A percentile compares a stretch with the other conserved stretches of the same genome.
Evolutionary conservation across 1,140 invertebrate genomes (phyloP).

Genomic region (Episyrphus balteatus): DNA sequence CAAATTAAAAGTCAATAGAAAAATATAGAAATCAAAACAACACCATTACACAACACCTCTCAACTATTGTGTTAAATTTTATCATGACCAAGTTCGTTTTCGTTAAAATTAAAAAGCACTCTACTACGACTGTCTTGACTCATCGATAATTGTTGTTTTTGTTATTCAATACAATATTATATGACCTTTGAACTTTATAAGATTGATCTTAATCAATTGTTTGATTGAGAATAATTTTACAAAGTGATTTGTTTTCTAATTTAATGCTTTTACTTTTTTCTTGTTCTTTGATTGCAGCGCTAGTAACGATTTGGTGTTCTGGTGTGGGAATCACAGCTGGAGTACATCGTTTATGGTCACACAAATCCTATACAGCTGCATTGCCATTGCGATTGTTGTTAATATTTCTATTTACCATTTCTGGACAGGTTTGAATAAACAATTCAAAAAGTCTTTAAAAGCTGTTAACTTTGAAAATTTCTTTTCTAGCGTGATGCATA

Average conservation of each 20-base stretch:
- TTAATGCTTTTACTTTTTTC: constrained; percentile 5
- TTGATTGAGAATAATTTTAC: neutral
- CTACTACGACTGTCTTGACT: no score
- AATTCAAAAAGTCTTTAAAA: neutral
- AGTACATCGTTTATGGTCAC: constrained; percentile 73
- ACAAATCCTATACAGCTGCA: constrained; percentile 71
- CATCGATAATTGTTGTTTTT: no score
- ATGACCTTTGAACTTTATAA: no score
- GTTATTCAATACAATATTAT: no score
- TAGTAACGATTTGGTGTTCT: constrained; percentile 38
- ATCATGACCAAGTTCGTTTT: no score
- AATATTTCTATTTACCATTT: constrained; percentile 52
- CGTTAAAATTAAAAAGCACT: no score
- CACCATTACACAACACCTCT: no score
- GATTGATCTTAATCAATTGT: no score
- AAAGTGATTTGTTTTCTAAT: no score
- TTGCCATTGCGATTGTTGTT: constrained; percentile 60
- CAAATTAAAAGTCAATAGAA: no score
- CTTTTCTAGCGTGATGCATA: constrained; percentile 54
- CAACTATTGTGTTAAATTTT: no score
- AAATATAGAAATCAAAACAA: no score
- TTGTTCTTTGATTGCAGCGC: constrained; percentile 52
- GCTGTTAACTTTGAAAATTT: neutral
- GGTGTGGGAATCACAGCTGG: constrained; percentile 70
- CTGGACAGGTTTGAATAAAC: constrained; percentile 49